A percentile compares a stretch with the other conserved stretches of the same genome.
These are phyloP conservation scores for Fregetta grallaria DNA, from an alignment of 2,113 vertebrate genomes.

Conservation along the genomic window DNA sequence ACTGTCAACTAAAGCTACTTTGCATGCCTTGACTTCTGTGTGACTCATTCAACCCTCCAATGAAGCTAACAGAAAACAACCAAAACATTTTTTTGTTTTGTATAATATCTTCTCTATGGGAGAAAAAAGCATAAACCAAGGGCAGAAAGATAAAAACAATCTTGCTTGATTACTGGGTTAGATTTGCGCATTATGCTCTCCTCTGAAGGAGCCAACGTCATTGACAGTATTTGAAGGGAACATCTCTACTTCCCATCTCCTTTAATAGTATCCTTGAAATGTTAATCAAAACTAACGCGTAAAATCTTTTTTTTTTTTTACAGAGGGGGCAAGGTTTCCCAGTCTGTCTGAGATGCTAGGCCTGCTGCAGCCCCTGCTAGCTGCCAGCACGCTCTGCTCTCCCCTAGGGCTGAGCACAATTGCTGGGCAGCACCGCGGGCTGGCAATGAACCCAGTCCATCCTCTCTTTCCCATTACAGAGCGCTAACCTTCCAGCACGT, in stretches of 20 bases:
- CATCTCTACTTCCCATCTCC: not conserved
- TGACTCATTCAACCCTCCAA: not conserved
- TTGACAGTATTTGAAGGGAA: not conserved
- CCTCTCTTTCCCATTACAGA: not conserved
- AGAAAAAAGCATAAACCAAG: not conserved
- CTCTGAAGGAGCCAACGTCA: not conserved
- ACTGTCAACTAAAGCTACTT: not conserved
- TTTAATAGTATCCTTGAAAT: not conserved
- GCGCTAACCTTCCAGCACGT: not conserved
- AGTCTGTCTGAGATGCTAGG: not conserved
- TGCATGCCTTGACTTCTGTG: not conserved
- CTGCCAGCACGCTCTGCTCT: not conserved
- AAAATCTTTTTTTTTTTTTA: not conserved
- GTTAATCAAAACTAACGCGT: not conserved
- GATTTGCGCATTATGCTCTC: not conserved
- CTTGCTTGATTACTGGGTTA: not conserved
- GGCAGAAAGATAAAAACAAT: not conserved
- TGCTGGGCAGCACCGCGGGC: not conserved
- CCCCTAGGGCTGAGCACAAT: not conserved
- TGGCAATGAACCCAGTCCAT: not conserved
- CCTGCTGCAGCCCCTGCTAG: not conserved
- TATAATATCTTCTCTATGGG: not conserved
- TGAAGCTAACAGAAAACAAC: not conserved
- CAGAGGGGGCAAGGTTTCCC: not conserved
- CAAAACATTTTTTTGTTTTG: not conserved